These are phyloP conservation scores for Iphiclides podalirius DNA, from an alignment of 2,888 invertebrate species.

Conservation along the genomic window DNA sequence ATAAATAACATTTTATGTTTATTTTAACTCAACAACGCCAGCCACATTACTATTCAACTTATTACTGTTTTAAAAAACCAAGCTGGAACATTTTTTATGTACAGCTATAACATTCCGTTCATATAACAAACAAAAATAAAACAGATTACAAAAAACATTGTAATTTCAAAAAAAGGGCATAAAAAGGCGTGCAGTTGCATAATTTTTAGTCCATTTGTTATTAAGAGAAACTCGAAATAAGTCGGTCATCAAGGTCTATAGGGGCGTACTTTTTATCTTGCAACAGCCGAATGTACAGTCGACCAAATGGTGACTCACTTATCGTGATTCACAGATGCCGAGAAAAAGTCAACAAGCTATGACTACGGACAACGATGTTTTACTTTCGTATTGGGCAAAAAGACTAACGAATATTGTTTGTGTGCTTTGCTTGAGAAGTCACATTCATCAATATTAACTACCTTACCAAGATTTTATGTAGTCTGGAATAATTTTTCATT, in stretches of 20 bases:
- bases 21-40: not conserved
- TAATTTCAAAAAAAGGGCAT: too few species aligned
- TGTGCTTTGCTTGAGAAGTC: slow-evolving; percentile 2
- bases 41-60: not conserved
- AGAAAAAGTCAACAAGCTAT: slow-evolving; percentile 43
- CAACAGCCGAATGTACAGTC: slow-evolving; percentile 19
- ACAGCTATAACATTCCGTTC: slow-evolving; percentile 8
- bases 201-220: slow-evolving; percentile 19
- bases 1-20: not conserved
- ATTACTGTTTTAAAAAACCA: slow-evolving; percentile 15
- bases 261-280: slow-evolving; percentile 27
- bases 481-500: not conserved
- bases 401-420: slow-evolving; percentile 23
- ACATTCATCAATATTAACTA: slow-evolving; percentile 1
- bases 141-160: too few species aligned
- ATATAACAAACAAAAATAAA: slow-evolving; percentile 3
- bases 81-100: not conserved
- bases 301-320: slow-evolving; percentile 37
- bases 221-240: slow-evolving; percentile 31
- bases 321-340: slow-evolving; percentile 40
- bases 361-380: slow-evolving; percentile 21
- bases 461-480: not conserved
- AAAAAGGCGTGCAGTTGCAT: slow-evolving; percentile 1
- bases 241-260: slow-evolving; percentile 49
- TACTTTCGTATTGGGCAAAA: slow-evolving; percentile 11